Conservation (phyloP, 2,888 invertebrate species). For the Erynnis tages region DNA sequence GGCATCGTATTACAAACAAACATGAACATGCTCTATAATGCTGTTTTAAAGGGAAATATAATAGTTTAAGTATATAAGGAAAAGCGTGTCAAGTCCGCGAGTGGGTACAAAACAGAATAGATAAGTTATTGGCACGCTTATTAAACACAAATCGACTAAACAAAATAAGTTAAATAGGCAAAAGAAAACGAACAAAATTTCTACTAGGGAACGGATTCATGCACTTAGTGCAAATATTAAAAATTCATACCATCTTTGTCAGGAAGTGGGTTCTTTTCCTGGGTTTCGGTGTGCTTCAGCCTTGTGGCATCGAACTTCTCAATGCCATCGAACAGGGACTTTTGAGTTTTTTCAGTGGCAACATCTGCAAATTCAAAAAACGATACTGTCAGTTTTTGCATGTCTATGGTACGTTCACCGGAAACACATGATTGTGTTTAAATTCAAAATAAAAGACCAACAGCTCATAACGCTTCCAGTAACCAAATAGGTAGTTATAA, state of each 20-base stretch:
- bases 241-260: slow-evolving; percentile 91
- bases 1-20: neutral
- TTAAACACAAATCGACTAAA: neutral
- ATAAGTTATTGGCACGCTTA: slow-evolving; percentile 10
- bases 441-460: too few species aligned
- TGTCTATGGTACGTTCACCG: too few species aligned
- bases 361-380: slow-evolving; percentile 83
- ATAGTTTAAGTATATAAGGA: slow-evolving; percentile 2
- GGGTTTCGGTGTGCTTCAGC: slow-evolving; percentile 94
- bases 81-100: slow-evolving; percentile 15
- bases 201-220: slow-evolving; percentile 4
- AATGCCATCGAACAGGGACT: slow-evolving; percentile 92
- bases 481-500: too few species aligned
- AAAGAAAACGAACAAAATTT: neutral
- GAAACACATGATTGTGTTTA: too few species aligned
- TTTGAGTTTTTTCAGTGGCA: slow-evolving; percentile 91
- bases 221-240: slow-evolving; percentile 22
- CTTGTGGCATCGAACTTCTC: slow-evolving; percentile 91
- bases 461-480: too few species aligned
- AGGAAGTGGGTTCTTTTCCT: slow-evolving; percentile 96
- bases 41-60: neutral
- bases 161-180: neutral
- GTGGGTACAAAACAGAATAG: slow-evolving; percentile 23
- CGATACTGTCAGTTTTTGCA: neutral
- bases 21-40: slow-evolving; percentile 8